Evolutionary conservation across 1,140 invertebrate species (phyloP).

Genomic region (Ostrea denselamellosa): DNA sequence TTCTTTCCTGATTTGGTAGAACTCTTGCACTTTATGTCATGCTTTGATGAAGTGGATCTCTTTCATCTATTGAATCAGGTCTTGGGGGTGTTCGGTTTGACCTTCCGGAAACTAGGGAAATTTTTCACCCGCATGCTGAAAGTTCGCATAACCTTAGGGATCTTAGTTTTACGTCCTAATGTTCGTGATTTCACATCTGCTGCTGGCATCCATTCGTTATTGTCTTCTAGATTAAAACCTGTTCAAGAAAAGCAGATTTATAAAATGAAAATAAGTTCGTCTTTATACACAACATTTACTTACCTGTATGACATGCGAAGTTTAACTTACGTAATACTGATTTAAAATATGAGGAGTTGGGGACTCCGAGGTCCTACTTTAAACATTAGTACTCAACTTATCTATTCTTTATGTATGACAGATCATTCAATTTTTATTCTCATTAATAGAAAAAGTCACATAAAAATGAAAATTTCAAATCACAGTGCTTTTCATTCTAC

Average conservation of each 20-base stretch:
- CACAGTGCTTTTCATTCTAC: too few species aligned
- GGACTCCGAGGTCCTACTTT: too few species aligned
- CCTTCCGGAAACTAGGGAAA: conserved; percentile 19
- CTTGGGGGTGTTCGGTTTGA: neutral
- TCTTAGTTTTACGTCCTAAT: neutral
- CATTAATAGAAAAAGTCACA: too few species aligned
- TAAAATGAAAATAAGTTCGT: too few species aligned
- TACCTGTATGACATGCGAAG: too few species aligned
- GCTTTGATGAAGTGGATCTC: neutral
- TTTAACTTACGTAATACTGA: too few species aligned
- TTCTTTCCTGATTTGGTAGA: neutral
- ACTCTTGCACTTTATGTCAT: neutral
- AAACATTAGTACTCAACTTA: too few species aligned
- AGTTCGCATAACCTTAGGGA: conserved; percentile 8
- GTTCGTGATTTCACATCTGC: conserved; percentile 14
- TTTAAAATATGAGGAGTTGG: too few species aligned
- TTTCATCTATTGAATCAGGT: neutral
- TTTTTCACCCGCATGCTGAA: conserved; percentile 19
- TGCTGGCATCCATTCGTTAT: conserved; percentile 11
- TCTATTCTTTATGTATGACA: too few species aligned
- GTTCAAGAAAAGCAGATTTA: neutral
- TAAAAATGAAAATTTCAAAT: too few species aligned
- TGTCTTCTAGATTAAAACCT: conserved; percentile 14
- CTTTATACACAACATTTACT: too few species aligned
- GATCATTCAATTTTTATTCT: too few species aligned